Evolutionary conservation across 1,140 invertebrate genomes (phyloP), one percentile per base, ranked within the genome.

Genomic region (Pararge aegeria): DNA sequence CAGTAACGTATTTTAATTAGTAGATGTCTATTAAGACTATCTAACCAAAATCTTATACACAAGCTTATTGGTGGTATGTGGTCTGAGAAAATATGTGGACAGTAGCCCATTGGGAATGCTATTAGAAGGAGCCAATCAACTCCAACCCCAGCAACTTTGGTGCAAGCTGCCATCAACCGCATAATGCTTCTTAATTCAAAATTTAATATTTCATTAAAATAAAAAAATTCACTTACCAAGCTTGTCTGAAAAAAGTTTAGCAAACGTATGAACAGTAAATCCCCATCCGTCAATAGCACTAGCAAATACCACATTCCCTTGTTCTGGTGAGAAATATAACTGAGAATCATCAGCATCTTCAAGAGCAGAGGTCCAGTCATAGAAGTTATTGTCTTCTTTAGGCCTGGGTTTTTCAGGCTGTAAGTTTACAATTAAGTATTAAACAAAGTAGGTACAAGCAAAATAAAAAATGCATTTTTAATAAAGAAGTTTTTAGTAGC

Each of bases 231-330:
- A 67, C 77, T 73, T 72, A 90, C 90, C 95, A 50, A 98, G 87
- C 89, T 98, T 97, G 19, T 93, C 87, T 0, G 96, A 92, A 88
- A 96, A 98, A 44, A 98, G 92, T 77, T 93, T 92, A 7, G 97
- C 96, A 93, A 99, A 99, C 73, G 98, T 94, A 40, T 94, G 91
- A 0, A 96, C 91, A 34, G 94, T 93, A 88, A 99, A 99, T n/a
- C 96, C 98, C 97, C 98, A 99, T 12, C 98, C 97, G 91, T 99
- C 97, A 34, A 96, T 92, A 29, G 98, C 98, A 84, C 97, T 98
- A 0, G 96, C 95, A 91, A 99, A 99, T 2, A 99, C 91, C 2
- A 99, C 98, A 92, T 99, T 99, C 16, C 97, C 98, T 68, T 94
- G 93, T 54, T 96, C 95, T 0, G 98, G 98, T 0, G 95, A 95